A percentile compares a stretch with the other conserved stretches of the same genome.
phyloP scores from a whole-genome alignment of 2,888 invertebrate genomes.

The Eurytoma californica region DNA sequence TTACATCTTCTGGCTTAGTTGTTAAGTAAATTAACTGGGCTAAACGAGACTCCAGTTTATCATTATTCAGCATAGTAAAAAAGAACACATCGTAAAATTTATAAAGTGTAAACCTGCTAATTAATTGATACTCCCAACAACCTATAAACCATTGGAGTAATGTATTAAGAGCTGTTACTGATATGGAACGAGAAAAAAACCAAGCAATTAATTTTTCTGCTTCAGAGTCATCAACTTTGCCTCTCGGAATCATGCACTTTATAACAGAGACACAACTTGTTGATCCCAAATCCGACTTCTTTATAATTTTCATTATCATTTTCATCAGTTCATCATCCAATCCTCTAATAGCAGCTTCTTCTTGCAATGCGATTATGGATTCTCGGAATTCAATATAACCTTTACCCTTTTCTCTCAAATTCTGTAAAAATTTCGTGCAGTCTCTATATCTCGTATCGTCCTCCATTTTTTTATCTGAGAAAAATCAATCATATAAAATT shows the following conservation, averaged over 20 bases:
- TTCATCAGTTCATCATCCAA: constrained; percentile 60
- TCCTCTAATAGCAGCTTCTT: constrained; percentile 61
- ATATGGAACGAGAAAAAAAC: constrained; percentile 59
- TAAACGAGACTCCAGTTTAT: constrained; percentile 63
- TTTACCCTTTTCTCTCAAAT: constrained; percentile 58
- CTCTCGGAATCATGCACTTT: constrained; percentile 68
- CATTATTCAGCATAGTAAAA: constrained; percentile 62
- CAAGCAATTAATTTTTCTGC: constrained; percentile 63
- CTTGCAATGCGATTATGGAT: constrained; percentile 57
- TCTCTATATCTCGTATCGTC: not conserved
- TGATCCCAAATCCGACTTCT: constrained; percentile 59
- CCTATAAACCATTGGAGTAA: constrained; percentile 68
- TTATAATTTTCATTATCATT: constrained; percentile 61
- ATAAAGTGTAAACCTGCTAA: constrained; percentile 64
- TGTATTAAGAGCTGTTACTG: constrained; percentile 61
- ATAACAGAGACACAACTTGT: constrained; percentile 61
- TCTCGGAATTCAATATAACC: constrained; percentile 52
- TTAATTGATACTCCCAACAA: constrained; percentile 67
- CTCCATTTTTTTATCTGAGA: constrained; percentile 17
- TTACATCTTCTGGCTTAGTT: constrained; percentile 72
- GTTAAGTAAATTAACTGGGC: constrained; percentile 67
- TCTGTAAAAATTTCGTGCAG: constrained; percentile 36
- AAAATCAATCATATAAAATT: not conserved
- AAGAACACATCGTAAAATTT: constrained; percentile 69
- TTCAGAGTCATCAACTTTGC: constrained; percentile 57